Percentiles rank a stretch among this genome's conserved stretches.
These are phyloP conservation scores for Rutilus rutilus DNA, from an alignment of 2,113 vertebrate genomes.

Conservation along the genomic window DNA sequence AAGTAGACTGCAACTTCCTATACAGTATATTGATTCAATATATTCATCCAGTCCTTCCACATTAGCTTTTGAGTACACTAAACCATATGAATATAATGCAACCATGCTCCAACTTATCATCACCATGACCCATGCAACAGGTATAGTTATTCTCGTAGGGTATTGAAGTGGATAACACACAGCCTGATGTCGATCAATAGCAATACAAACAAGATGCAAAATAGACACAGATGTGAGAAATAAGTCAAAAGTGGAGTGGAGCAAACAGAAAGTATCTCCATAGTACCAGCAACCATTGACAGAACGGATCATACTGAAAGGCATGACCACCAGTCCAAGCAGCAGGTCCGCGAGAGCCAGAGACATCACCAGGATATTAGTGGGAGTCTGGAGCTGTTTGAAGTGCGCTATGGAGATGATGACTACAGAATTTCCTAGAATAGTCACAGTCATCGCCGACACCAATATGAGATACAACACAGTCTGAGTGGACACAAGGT, in stretches of 20 bases:
- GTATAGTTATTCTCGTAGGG: constrained; percentile 49
- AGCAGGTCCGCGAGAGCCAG: constrained; percentile 62
- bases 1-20: constrained; percentile 56
- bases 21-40: constrained; percentile 48
- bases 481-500: constrained; percentile 53
- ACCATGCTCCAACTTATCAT: constrained; percentile 57
- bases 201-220: constrained; percentile 61
- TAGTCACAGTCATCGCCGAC: constrained; percentile 51
- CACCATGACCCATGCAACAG: constrained; percentile 59
- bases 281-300: constrained; percentile 64
- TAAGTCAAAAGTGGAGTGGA: constrained; percentile 62
- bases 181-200: constrained; percentile 59
- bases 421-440: constrained; percentile 64
- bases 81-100: constrained; percentile 52
- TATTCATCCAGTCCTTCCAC: constrained; percentile 49
- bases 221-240: constrained; percentile 60
- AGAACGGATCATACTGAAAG: constrained; percentile 61
- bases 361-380: constrained; percentile 64
- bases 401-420: constrained; percentile 62
- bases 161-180: constrained; percentile 62
- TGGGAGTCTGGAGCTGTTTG: constrained; percentile 64
- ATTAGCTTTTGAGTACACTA: constrained; percentile 60
- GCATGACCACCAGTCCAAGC: constrained; percentile 61
- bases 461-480: constrained; percentile 58
- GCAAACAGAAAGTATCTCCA: constrained; percentile 56